These are phyloP conservation scores for Leptonema lineaticorne DNA, from an alignment of 1,140 invertebrate genomes.

Conservation along the genomic window DNA sequence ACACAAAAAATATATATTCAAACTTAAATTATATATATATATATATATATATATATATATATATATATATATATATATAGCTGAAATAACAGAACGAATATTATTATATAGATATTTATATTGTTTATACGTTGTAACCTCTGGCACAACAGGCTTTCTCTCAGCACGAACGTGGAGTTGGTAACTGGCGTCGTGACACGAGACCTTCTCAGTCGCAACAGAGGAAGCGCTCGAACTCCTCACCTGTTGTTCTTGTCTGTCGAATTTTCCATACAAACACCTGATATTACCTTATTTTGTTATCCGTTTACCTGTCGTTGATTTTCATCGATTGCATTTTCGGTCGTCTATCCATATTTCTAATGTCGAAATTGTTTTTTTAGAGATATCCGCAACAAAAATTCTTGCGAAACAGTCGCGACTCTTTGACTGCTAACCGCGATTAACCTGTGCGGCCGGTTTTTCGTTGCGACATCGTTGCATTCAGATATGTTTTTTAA, in stretches of 20 bases:
- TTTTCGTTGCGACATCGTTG: conserved; percentile 1
- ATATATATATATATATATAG: no score
- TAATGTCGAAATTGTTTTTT: no score
- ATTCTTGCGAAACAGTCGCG: background rate
- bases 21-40: no score
- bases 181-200: no score
- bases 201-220: background rate
- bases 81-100: no score
- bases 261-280: no score
- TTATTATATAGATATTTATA: no score
- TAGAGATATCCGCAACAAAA: no score
- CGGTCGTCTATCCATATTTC: no score
- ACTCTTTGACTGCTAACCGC: background rate
- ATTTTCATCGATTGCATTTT: background rate
- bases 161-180: background rate
- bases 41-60: no score
- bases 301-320: background rate
- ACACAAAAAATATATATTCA: no score
- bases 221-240: conserved; percentile 14
- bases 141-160: conserved; percentile 14
- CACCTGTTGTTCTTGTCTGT: background rate
- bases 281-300: background rate
- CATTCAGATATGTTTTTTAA: conserved; percentile 16
- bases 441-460: background rate
- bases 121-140: no score